Conservation (phyloP, 1,140 invertebrate species). For the Agrilus planipennis region DNA sequence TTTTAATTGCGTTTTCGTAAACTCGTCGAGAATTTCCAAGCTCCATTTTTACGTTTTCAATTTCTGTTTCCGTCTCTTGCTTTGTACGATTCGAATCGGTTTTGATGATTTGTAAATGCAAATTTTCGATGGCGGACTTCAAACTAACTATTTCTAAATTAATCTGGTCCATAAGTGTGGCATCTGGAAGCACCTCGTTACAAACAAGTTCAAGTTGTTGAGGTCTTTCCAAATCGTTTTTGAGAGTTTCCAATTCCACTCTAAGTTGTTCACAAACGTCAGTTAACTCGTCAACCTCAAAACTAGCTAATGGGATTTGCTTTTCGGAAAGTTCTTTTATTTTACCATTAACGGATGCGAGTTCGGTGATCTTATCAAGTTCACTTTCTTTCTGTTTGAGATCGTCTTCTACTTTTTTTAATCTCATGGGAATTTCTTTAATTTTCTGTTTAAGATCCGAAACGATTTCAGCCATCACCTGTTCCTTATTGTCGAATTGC, state of each 20-base stretch:
- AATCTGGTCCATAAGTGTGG: conserved; percentile 24
- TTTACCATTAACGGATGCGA: conserved; percentile 24
- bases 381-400: conserved; percentile 23
- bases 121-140: conserved; percentile 17
- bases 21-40: conserved; percentile 15
- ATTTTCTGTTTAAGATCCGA: conserved; percentile 38
- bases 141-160: conserved; percentile 18
- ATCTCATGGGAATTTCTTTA: conserved; percentile 34
- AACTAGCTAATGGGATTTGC: conserved; percentile 5
- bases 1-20: conserved; percentile 14
- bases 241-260: conserved; percentile 15
- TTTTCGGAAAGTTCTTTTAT: conserved; percentile 15
- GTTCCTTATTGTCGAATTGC: conserved; percentile 20
- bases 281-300: conserved; percentile 11
- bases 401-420: conserved; percentile 29
- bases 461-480: conserved; percentile 16
- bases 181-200: conserved; percentile 20
- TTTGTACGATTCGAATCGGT: conserved; percentile 35
- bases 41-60: conserved; percentile 34
- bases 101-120: conserved; percentile 35
- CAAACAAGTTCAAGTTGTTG: conserved; percentile 18
- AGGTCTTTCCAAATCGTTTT: conserved; percentile 13
- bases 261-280: conserved; percentile 1
- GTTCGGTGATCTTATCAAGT: conserved; percentile 22
- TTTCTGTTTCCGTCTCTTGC: conserved; percentile 36